These are phyloP conservation scores for Macrosteles quadrilineatus DNA, from an alignment of 1,140 invertebrate species.

Conservation along the genomic window DNA sequence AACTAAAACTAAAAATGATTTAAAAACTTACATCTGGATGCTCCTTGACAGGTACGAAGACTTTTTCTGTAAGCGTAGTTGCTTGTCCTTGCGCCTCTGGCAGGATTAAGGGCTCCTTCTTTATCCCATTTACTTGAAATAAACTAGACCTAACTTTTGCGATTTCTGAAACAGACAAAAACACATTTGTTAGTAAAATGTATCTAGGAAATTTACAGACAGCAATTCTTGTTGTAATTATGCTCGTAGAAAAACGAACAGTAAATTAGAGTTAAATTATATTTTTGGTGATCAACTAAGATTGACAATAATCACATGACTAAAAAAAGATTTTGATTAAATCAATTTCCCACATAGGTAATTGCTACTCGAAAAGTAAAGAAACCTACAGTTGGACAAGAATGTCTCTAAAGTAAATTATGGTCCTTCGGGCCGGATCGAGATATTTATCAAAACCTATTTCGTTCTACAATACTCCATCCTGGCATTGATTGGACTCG, in stretches of 20 bases:
- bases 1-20: too few relatives aligned
- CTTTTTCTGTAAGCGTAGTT: slow-evolving; percentile 95
- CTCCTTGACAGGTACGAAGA: slow-evolving; percentile 99
- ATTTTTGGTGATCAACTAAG: too few relatives aligned
- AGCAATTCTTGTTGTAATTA: too few relatives aligned
- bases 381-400: too few relatives aligned
- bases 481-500: not conserved
- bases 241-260: too few relatives aligned
- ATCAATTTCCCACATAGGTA: too few relatives aligned
- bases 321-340: too few relatives aligned
- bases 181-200: slow-evolving; percentile 37
- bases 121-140: slow-evolving; percentile 97
- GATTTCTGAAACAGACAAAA: slow-evolving; percentile 87
- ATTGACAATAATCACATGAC: too few relatives aligned
- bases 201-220: too few relatives aligned
- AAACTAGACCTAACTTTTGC: slow-evolving; percentile 94
- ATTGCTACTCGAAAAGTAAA: too few relatives aligned
- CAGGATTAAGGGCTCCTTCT: slow-evolving; percentile 89
- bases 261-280: too few relatives aligned
- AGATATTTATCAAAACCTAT: not conserved
- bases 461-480: not conserved
- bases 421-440: not conserved
- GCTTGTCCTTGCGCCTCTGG: slow-evolving; percentile 92
- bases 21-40: slow-evolving; percentile 99
- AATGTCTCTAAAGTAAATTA: too few relatives aligned